phyloP scores from a whole-genome alignment of 30 jellyfish, hydroid and myxozoan species.

The Thelohanellus kitauei region DNA sequence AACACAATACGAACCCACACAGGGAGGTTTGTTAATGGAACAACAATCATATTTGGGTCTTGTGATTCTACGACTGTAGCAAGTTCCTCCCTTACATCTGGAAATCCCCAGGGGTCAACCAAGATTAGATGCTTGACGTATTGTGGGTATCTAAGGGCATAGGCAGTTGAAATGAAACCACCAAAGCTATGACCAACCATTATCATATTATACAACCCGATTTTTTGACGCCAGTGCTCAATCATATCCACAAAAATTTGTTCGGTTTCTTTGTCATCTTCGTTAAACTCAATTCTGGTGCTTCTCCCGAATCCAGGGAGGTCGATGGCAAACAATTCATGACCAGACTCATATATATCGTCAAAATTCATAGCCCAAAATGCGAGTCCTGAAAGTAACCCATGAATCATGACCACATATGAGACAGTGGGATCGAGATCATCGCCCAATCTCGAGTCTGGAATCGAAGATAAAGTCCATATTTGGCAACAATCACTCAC shows the following conservation, averaged over 20 bases:
- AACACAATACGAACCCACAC: too few species aligned
- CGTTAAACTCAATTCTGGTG: conserved; percentile 47
- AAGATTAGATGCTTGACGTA: conserved; percentile 39
- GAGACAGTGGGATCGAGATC: too few species aligned
- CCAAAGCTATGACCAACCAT: conserved; percentile 86
- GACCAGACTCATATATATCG: conserved; percentile 9
- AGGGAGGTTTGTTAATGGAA: too few species aligned
- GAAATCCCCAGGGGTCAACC: conserved; percentile 98
- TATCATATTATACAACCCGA: conserved; percentile 27
- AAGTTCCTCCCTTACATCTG: conserved; percentile 33
- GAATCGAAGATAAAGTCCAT: too few species aligned
- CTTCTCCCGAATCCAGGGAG: conserved; percentile 74
- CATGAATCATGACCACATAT: too few species aligned
- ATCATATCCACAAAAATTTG: conserved; percentile 23
- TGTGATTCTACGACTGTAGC: too few species aligned
- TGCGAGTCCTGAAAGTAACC: conserved; percentile 71
- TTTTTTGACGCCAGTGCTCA: conserved; percentile 58
- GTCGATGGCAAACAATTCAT: conserved; percentile 31
- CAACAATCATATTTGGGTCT: too few species aligned
- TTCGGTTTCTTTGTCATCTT: conserved; percentile 80
- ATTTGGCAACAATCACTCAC: too few species aligned
- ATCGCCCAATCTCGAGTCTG: too few species aligned
- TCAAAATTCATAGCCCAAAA: conserved; percentile 65
- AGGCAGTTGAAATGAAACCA: conserved; percentile 55
- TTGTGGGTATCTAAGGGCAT: conserved; percentile 37